Evolutionary conservation across 2,888 invertebrate species (phyloP).

Genomic region (Neoaliturus tenellus): DNA sequence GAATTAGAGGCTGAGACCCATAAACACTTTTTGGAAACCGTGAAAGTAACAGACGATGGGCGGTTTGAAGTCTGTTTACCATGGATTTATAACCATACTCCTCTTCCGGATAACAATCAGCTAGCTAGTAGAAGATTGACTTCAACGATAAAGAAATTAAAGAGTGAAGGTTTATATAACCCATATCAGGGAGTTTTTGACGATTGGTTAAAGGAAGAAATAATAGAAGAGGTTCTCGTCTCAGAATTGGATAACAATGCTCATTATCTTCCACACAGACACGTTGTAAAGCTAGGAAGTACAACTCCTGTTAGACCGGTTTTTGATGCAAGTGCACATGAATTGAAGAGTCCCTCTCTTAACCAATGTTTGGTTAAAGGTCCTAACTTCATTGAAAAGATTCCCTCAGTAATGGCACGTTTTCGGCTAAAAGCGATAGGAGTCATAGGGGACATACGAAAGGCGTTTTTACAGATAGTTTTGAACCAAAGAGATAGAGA

Average conservation of each 20-base stretch:
- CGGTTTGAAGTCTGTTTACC: constrained; percentile 69
- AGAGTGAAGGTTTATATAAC: constrained; percentile 61
- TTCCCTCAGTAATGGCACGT: constrained; percentile 56
- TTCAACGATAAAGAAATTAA: constrained; percentile 63
- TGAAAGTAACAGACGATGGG: constrained; percentile 64
- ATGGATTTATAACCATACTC: constrained; percentile 68
- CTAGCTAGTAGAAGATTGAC: constrained; percentile 66
- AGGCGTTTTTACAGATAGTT: too few species aligned
- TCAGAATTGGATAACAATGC: constrained; percentile 50
- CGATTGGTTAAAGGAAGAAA: constrained; percentile 66
- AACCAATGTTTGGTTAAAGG: constrained; percentile 66
- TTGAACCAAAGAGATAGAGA: too few species aligned
- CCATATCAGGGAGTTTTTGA: constrained; percentile 67
- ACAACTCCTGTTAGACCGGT: constrained; percentile 63
- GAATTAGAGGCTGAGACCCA: not conserved
- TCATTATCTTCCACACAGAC: constrained; percentile 60
- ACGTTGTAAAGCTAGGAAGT: constrained; percentile 59
- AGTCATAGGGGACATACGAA: constrained; percentile 16
- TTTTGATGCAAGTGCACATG: constrained; percentile 63
- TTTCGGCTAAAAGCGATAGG: constrained; percentile 57
- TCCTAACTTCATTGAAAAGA: constrained; percentile 61
- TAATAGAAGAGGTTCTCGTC: constrained; percentile 59
- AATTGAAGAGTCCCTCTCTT: constrained; percentile 55
- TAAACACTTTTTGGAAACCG: constrained; percentile 63
- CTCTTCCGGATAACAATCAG: constrained; percentile 65